A percentile compares a stretch with the other conserved stretches of the same genome.
Evolutionary conservation across 1,140 invertebrate genomes (phyloP).

Genomic region (Drosophila tani): DNA sequence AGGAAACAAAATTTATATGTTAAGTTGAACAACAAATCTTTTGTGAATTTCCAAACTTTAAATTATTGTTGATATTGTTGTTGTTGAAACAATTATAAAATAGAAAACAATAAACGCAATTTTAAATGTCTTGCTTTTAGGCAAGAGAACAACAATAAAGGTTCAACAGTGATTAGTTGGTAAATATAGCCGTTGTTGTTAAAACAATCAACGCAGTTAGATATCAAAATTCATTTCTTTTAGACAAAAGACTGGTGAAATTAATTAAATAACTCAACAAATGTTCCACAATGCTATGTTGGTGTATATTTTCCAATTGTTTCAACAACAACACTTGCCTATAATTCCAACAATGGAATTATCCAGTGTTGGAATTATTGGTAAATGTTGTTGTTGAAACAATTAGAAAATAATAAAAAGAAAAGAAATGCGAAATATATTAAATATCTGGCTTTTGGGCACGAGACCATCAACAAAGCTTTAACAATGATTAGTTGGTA

Average conservation of each 20-base stretch:
- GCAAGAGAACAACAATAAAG: not conserved
- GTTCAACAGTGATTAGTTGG: not conserved
- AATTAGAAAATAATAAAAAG: not conserved
- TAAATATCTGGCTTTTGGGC: not conserved
- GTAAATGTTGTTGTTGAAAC: not conserved
- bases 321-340: too few relatives aligned
- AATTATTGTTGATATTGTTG: not conserved
- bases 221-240: not conserved
- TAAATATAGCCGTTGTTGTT: not conserved
- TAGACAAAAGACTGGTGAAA: not conserved
- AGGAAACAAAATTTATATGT: not conserved
- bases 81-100: conserved; percentile 7
- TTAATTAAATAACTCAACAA: not conserved
- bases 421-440: too few relatives aligned
- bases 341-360: too few relatives aligned
- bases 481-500: too few relatives aligned
- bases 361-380: not conserved
- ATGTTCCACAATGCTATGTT: not conserved
- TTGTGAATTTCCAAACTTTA: not conserved
- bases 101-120: not conserved
- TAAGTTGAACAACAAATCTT: not conserved
- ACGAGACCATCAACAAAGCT: not conserved
- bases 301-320: too few relatives aligned
- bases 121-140: too few relatives aligned
- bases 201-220: not conserved